Evolutionary conservation across 2,113 vertebrate genomes (phyloP), one percentile per base, ranked within the genome.

Genomic region (Edolisoma coerulescens): DNA sequence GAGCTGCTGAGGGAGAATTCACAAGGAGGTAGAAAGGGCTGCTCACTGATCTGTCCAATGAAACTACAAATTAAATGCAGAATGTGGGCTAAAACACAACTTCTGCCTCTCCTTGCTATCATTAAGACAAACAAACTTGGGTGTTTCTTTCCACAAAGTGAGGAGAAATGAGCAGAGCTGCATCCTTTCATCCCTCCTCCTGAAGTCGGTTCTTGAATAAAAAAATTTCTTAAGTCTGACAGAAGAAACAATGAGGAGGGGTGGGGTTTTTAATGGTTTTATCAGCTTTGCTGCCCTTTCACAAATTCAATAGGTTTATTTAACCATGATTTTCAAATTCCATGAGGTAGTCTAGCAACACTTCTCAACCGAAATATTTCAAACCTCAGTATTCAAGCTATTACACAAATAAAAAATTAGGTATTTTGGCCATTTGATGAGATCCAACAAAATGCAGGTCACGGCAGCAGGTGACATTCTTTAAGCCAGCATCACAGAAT

Each of bases 211-310:
- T 28, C 39, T 30, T 35, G 30, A 74, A 68, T 22, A 9, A 30
- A 59, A 75, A 42, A 3, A 20, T 16, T 30, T 57, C 30, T 37
- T 2, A 20, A 69, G 7, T 23, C 30, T 80, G 19, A 42, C 5
- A 42, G 61, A 59, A n/a, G 16, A 57, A 88, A 35, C 12, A 28
- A 16, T 33, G 67, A 39, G 18, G 16, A 52, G 13, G 5, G 19
- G 2, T 32, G 5, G 0, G 0, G 4, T 5, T 52, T 45, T 42
- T 22, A 16, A 35, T 16, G 15, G 13, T 32, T 76, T 65, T 28
- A n/a, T 18, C 61, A 81, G 23, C 12, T 75, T 76, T 80, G 33
- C 23, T 77, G 61, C 18, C 27, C 30, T 89, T 49, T 44, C 44
- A 60, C 16, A 63, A 54, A 57, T 45, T 53, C 22, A 19, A 3